phyloP scores from a whole-genome alignment of 1,140 invertebrate genomes.

The Drosophila sulfurigaster region DNA sequence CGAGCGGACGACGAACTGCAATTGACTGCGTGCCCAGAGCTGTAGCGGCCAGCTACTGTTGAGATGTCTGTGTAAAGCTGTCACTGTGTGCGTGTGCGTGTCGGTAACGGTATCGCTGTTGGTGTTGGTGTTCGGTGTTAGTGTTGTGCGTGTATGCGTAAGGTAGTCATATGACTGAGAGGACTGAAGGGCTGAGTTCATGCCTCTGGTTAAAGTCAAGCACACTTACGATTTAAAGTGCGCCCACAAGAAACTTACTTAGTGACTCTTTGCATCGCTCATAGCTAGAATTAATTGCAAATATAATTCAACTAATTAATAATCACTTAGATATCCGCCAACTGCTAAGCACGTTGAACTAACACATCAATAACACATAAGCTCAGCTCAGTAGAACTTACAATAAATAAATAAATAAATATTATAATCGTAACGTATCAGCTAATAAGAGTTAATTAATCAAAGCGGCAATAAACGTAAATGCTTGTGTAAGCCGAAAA shows the following conservation, averaged over 20 bases:
- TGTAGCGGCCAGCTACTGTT: conserved; percentile 17
- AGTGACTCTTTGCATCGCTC: conserved; percentile 6
- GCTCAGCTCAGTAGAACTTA: background rate
- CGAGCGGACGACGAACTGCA: conserved; percentile 57
- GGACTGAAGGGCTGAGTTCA: conserved; percentile 10
- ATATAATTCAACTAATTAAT: conserved; percentile 26
- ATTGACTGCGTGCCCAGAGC: conserved; percentile 6
- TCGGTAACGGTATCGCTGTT: background rate
- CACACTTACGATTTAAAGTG: conserved; percentile 40
- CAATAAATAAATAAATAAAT: conserved; percentile 1
- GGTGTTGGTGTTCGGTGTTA: background rate
- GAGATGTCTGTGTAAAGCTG: conserved; percentile 12
- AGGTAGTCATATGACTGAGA: conserved; percentile 24
- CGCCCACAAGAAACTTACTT: conserved; percentile 15
- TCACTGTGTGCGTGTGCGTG: conserved; percentile 10
- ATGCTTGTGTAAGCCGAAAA: conserved; percentile 13
- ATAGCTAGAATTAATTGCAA: conserved; percentile 23
- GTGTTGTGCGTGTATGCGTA: background rate
- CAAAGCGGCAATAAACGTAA: background rate
- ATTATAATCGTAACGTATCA: conserved; percentile 13
- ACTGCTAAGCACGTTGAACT: conserved; percentile 8
- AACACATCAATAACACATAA: conserved; percentile 36
- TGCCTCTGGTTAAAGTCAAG: conserved; percentile 47
- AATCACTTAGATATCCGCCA: conserved; percentile 26
- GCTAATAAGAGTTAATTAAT: conserved; percentile 25